Conservation (phyloP, 2,797 vertebrate species). For the Crenuchus spilurus region DNA sequence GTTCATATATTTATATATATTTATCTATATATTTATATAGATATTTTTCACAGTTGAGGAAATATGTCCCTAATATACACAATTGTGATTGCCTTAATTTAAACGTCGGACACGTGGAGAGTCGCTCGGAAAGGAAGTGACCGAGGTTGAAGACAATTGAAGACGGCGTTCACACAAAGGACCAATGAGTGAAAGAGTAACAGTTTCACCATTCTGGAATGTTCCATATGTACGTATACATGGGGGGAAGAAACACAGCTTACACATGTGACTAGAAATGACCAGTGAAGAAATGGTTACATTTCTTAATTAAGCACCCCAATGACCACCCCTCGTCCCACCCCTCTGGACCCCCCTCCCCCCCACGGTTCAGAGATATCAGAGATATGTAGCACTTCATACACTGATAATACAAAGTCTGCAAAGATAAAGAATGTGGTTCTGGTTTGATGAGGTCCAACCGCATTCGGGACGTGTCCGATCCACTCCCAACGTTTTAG, state of each 20-base stretch:
- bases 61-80: conserved; percentile 85
- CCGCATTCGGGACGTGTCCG: conserved; percentile 55
- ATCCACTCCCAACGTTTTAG: conserved; percentile 65
- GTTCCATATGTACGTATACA: conserved; percentile 86
- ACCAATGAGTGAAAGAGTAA: conserved; percentile 71
- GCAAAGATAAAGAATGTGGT: conserved; percentile 68
- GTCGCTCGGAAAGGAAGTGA: conserved; percentile 79
- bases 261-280: conserved; percentile 94
- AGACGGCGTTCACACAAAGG: conserved; percentile 82
- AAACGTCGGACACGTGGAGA: conserved; percentile 74
- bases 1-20: conserved; percentile 79
- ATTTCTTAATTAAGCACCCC: conserved; percentile 73
- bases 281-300: conserved; percentile 83
- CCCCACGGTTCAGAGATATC: conserved; percentile 57
- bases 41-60: conserved; percentile 84
- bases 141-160: conserved; percentile 77
- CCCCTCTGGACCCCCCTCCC: conserved; percentile 45
- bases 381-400: conserved; percentile 69
- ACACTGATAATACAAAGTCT: conserved; percentile 75
- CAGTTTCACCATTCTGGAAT: conserved; percentile 86
- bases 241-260: conserved; percentile 91
- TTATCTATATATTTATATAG: conserved; percentile 76
- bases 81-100: conserved; percentile 78
- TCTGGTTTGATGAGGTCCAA: conserved; percentile 60
- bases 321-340: conserved; percentile 48